Percentiles rank a stretch among this genome's conserved stretches.
phyloP scores from a whole-genome alignment of 2,888 invertebrate species.

The Crossocerus cetratus region DNA sequence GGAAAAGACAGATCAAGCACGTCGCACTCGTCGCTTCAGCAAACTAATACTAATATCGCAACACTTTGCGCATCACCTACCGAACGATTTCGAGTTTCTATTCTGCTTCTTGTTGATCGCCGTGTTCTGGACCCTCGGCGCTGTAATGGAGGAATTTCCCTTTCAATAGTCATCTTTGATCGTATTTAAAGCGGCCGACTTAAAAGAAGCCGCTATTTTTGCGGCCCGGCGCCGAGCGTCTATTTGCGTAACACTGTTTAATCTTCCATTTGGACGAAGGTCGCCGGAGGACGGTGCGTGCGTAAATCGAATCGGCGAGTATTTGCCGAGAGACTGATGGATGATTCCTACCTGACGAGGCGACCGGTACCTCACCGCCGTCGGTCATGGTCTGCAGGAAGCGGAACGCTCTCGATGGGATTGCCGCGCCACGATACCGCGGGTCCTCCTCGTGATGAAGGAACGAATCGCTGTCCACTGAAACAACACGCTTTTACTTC shows the following conservation, averaged over 20 bases:
- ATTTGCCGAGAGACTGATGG: too few relatives aligned
- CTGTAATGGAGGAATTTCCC: conserved; percentile 44
- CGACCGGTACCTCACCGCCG: conserved; percentile 66
- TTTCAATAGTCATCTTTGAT: background rate
- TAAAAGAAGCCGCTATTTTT: conserved; percentile 12
- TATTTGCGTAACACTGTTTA: conserved; percentile 1
- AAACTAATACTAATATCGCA: background rate
- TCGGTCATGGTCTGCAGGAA: conserved; percentile 83
- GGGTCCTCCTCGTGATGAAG: conserved; percentile 81
- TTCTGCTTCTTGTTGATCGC: conserved; percentile 68
- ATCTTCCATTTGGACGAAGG: background rate
- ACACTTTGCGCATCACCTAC: conserved; percentile 53
- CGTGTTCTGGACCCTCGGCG: conserved; percentile 60
- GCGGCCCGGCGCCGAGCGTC: background rate
- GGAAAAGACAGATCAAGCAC: background rate
- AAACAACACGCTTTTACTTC: too few relatives aligned
- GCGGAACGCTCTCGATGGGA: conserved; percentile 84
- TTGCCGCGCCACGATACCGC: conserved; percentile 81
- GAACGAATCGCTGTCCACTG: conserved; percentile 79
- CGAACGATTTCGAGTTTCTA: conserved; percentile 71
- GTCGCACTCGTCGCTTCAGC: background rate
- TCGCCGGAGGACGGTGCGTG: background rate
- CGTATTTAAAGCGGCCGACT: background rate
- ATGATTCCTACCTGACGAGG: conserved; percentile 57
- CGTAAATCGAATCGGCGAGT: background rate